Evolutionary conservation across 2,888 invertebrate species (phyloP).

Genomic region (Selenia dentaria): DNA sequence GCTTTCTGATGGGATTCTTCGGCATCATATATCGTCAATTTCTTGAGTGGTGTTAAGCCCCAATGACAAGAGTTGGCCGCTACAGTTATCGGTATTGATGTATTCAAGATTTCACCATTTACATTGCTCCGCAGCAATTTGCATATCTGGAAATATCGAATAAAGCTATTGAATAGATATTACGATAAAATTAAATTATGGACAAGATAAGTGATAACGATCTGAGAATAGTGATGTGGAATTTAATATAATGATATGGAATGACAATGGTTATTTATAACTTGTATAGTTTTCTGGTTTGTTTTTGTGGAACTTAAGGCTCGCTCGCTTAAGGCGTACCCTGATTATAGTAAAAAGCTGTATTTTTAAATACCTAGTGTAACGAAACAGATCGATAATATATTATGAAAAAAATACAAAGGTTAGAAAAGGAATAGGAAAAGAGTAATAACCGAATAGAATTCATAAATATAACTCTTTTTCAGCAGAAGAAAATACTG

Average conservation of each 20-base stretch:
- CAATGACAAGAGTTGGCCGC: conserved; percentile 76
- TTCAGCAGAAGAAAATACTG: too few relatives aligned
- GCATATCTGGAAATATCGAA: conserved; percentile 59
- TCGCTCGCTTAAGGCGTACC: too few relatives aligned
- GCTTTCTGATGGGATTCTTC: conserved; percentile 17
- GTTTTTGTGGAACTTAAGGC: too few relatives aligned
- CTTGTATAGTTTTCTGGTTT: not conserved
- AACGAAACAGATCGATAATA: too few relatives aligned
- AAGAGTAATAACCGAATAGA: too few relatives aligned
- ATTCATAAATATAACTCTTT: too few relatives aligned
- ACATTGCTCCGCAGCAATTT: conserved; percentile 58
- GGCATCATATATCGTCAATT: conserved; percentile 21
- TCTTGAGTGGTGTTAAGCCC: conserved; percentile 69
- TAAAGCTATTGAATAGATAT: not conserved
- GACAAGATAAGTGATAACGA: not conserved
- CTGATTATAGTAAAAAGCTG: too few relatives aligned
- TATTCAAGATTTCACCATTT: conserved; percentile 61
- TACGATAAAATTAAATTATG: not conserved
- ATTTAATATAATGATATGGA: too few relatives aligned
- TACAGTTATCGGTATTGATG: conserved; percentile 67
- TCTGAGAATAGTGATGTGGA: not conserved
- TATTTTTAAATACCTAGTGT: too few relatives aligned
- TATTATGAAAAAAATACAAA: too few relatives aligned
- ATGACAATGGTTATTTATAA: too few relatives aligned
- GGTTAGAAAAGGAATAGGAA: too few relatives aligned